These are phyloP conservation scores for Choloepus didactylus DNA, from an alignment of 2,797 vertebrate genomes.

Conservation along the genomic window DNA sequence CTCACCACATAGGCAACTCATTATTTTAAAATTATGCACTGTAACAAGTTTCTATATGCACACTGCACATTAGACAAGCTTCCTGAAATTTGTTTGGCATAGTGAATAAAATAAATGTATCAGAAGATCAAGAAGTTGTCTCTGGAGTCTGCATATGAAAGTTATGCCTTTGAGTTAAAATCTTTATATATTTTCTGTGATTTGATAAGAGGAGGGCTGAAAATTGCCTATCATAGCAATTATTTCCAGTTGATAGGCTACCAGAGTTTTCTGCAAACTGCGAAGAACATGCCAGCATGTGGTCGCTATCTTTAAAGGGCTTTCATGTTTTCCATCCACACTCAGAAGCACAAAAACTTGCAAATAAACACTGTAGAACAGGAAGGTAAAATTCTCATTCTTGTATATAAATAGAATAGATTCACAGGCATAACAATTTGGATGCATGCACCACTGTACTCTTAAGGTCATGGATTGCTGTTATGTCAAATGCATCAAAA, in stretches of 20 bases:
- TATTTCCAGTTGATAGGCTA: conserved; percentile 25
- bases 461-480: not conserved
- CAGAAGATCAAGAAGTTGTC: conserved; percentile 28
- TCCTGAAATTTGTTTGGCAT: not conserved
- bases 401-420: not conserved
- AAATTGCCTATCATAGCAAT: not conserved
- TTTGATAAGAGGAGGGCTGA: not conserved
- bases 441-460: not conserved
- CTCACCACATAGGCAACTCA: not conserved
- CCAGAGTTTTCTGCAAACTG: not conserved
- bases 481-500: not conserved
- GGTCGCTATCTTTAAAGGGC: not conserved
- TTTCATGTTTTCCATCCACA: conserved; percentile 11
- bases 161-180: conserved; percentile 49
- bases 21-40: not conserved
- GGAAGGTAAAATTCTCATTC: not conserved
- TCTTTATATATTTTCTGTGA: not conserved
- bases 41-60: not conserved
- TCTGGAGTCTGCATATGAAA: not conserved
- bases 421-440: rapidly evolving
- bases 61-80: not conserved
- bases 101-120: not conserved
- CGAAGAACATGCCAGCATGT: not conserved
- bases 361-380: not conserved
- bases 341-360: not conserved